Conservation (phyloP, 2,888 invertebrate species). For the Morpho helenor region DNA sequence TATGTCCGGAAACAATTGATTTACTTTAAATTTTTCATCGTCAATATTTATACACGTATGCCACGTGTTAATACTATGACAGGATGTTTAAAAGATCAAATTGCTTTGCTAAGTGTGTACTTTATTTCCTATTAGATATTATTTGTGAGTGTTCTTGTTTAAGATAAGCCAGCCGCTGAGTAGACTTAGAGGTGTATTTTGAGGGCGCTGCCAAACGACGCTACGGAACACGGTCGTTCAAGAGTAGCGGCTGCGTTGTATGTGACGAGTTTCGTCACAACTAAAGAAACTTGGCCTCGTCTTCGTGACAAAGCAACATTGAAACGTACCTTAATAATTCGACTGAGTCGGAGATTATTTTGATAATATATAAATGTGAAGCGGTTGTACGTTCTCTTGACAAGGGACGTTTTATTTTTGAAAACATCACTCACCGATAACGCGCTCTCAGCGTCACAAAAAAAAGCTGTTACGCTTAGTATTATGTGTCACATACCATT, state of each 20-base stretch:
- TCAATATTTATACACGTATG: conserved; percentile 62
- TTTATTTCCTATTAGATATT: conserved; percentile 69
- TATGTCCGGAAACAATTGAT: conserved; percentile 51
- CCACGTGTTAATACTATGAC: conserved; percentile 67
- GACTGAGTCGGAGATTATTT: conserved; percentile 53
- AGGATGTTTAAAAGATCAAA: conserved; percentile 71
- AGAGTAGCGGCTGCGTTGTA: no score
- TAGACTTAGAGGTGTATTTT: conserved; percentile 4
- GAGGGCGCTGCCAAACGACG: neutral
- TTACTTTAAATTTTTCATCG: conserved; percentile 51
- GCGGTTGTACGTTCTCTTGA: conserved; percentile 61
- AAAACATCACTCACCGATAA: conserved; percentile 75
- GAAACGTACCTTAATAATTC: conserved; percentile 29
- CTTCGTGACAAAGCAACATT: neutral
- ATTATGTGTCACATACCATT: conserved; percentile 58
- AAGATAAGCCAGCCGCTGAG: conserved; percentile 51
- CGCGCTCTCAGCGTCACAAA: conserved; percentile 54
- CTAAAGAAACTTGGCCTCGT: no score
- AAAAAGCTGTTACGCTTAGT: conserved; percentile 55
- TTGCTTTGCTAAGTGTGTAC: conserved; percentile 58
- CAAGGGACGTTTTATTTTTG: conserved; percentile 70
- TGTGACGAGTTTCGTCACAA: no score
- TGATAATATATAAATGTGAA: conserved; percentile 69
- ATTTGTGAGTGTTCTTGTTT: conserved; percentile 57
- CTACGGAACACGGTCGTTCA: no score